Conservation (phyloP, 2,113 vertebrate species). For the Sitta europaea region DNA sequence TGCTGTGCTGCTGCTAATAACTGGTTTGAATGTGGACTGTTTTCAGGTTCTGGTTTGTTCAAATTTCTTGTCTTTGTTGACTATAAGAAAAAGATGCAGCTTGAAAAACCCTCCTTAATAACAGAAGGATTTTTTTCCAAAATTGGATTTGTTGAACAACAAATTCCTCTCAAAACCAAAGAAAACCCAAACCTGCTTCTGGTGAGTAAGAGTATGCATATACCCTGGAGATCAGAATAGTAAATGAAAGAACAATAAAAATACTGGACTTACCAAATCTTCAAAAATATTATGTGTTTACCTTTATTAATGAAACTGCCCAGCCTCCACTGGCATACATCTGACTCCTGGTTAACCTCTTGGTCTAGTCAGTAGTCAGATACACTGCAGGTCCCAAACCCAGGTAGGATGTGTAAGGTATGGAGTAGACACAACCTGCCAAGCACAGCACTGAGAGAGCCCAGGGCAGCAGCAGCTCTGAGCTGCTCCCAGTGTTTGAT, state of each 20-base stretch:
- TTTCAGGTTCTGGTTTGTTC: neutral
- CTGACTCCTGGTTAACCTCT: neutral
- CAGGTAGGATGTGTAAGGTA: neutral
- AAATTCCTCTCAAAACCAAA: neutral
- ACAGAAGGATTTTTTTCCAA: neutral
- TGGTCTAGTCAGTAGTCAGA: neutral
- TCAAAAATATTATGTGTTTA: neutral
- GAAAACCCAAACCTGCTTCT: neutral
- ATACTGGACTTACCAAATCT: neutral
- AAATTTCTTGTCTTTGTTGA: neutral
- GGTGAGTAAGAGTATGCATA: neutral
- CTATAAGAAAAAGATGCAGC: neutral
- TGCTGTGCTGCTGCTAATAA: neutral
- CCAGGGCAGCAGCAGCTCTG: neutral
- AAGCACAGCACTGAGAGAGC: neutral
- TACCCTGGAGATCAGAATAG: neutral
- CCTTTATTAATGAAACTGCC: neutral
- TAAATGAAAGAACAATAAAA: neutral
- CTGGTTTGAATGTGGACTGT: neutral
- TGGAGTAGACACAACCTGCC: neutral
- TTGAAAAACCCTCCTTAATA: neutral
- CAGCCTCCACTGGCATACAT: neutral
- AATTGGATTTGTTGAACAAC: neutral
- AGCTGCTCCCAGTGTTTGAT: neutral
- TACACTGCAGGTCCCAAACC: accelerated